Evolutionary conservation across 2,888 invertebrate genomes (phyloP).

Genomic region (Panorpa germanica): DNA sequence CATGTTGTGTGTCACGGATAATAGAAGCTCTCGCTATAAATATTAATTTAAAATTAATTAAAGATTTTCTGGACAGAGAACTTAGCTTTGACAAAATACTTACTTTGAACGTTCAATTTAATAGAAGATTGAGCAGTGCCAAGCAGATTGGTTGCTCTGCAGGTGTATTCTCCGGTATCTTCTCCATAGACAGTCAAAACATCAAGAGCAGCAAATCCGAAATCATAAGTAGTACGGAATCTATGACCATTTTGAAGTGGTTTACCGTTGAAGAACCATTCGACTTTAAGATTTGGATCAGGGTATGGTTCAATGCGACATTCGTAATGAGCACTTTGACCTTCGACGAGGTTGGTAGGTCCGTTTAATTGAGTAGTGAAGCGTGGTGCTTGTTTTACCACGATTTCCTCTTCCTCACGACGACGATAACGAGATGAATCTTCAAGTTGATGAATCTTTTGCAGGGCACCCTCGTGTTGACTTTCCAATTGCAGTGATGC

Average conservation of each 20-base stretch:
- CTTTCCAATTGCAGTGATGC: conserved; percentile 73
- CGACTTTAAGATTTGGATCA: conserved; percentile 72
- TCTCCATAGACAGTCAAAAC: conserved; percentile 84
- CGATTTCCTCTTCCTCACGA: conserved; percentile 61
- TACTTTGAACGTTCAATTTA: conserved; percentile 61
- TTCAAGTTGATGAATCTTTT: conserved; percentile 73
- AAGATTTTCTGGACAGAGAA: conserved; percentile 4
- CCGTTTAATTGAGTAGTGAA: conserved; percentile 77
- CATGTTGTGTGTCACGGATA: conserved; percentile 80
- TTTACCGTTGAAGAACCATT: conserved; percentile 88
- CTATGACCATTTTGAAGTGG: conserved; percentile 76
- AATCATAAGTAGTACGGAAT: conserved; percentile 86
- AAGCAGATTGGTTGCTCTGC: conserved; percentile 68
- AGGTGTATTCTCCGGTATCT: conserved; percentile 85
- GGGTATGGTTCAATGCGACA: conserved; percentile 86
- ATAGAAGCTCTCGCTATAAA: conserved; percentile 59
- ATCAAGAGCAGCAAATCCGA: conserved; percentile 93
- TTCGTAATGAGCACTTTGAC: conserved; percentile 83
- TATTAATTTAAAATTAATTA: conserved; percentile 10
- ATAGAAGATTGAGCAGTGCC: conserved; percentile 72
- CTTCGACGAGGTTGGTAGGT: conserved; percentile 67
- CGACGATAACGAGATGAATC: conserved; percentile 62
- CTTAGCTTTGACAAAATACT: conserved; percentile 22
- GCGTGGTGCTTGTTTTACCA: conserved; percentile 63
- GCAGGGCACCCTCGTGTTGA: conserved; percentile 74